A percentile compares a stretch with the other conserved stretches of the same genome.
These are phyloP conservation scores for Baryphthengus martii DNA, from an alignment of 2,113 vertebrate species.

Conservation along the genomic window DNA sequence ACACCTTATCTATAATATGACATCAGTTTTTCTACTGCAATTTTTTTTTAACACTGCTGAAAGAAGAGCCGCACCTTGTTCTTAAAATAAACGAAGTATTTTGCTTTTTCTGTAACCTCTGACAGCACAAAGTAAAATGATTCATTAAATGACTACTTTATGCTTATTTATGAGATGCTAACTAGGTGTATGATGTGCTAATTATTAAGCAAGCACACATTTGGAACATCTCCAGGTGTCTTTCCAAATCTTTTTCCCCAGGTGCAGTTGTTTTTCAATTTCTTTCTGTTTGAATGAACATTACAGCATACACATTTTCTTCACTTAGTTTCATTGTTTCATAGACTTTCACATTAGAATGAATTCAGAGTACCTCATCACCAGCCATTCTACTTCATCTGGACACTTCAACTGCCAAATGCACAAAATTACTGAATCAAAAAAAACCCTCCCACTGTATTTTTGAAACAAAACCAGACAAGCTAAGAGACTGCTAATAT, in stretches of 20 bases:
- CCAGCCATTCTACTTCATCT: neutral
- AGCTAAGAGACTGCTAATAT: neutral
- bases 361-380: neutral
- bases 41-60: neutral
- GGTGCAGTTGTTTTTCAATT: slow-evolving; percentile 60
- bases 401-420: neutral
- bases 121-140: slow-evolving; percentile 73
- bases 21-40: neutral
- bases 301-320: slow-evolving; percentile 1
- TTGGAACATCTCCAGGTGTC: slow-evolving; percentile 71
- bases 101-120: slow-evolving; percentile 74
- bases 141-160: slow-evolving; percentile 74
- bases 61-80: slow-evolving; percentile 39
- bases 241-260: slow-evolving; percentile 53
- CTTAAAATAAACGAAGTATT: slow-evolving; percentile 72
- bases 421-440: neutral
- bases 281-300: slow-evolving; percentile 46
- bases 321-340: neutral
- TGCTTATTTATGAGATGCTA: slow-evolving; percentile 84
- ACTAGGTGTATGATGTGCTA: slow-evolving; percentile 75
- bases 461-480: neutral
- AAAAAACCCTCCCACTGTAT: accelerated
- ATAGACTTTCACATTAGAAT: neutral
- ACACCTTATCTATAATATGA: neutral
- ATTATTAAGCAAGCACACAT: slow-evolving; percentile 78